A percentile compares a stretch with the other conserved stretches of the same genome.
phyloP scores from a whole-genome alignment of 2,113 vertebrate genomes.

The Girardinichthys multiradiatus region DNA sequence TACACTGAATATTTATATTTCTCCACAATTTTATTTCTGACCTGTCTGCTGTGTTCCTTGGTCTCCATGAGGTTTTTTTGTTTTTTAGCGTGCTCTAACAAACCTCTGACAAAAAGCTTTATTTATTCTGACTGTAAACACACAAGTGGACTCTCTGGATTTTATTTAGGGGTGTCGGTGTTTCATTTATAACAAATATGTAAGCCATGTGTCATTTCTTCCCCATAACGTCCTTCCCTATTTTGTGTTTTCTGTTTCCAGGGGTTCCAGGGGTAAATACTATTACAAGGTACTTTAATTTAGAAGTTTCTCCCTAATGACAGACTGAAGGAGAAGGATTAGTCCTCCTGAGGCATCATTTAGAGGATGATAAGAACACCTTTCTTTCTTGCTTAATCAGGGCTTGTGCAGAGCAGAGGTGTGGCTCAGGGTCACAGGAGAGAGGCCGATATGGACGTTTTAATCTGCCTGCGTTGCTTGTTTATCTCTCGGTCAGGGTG shows the following conservation, averaged over 20 bases:
- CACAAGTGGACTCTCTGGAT: too few species aligned
- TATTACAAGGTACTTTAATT: not conserved
- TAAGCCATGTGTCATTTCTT: too few species aligned
- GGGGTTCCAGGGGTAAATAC: not conserved
- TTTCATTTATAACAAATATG: too few species aligned
- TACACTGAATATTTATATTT: too few species aligned
- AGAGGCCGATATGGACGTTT: conserved; percentile 56
- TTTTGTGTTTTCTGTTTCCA: not conserved
- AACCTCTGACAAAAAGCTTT: not conserved
- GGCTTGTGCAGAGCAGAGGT: conserved; percentile 18
- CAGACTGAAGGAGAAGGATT: not conserved
- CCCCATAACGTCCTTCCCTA: not conserved
- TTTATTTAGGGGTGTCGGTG: too few species aligned
- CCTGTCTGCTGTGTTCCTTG: too few species aligned
- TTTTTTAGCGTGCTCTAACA: too few species aligned
- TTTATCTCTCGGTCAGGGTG: conserved; percentile 53
- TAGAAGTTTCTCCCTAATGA: conserved; percentile 16
- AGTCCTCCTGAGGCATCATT: conserved; percentile 24
- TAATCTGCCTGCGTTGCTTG: conserved; percentile 54
- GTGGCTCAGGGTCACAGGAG: conserved; percentile 48
- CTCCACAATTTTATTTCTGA: too few species aligned
- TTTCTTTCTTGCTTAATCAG: conserved; percentile 41
- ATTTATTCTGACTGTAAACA: not conserved
- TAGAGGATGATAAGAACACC: conserved; percentile 41
- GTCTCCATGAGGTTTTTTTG: too few species aligned